phyloP scores from a whole-genome alignment of 2,113 vertebrate genomes.

The Ammodytes dubius region DNA sequence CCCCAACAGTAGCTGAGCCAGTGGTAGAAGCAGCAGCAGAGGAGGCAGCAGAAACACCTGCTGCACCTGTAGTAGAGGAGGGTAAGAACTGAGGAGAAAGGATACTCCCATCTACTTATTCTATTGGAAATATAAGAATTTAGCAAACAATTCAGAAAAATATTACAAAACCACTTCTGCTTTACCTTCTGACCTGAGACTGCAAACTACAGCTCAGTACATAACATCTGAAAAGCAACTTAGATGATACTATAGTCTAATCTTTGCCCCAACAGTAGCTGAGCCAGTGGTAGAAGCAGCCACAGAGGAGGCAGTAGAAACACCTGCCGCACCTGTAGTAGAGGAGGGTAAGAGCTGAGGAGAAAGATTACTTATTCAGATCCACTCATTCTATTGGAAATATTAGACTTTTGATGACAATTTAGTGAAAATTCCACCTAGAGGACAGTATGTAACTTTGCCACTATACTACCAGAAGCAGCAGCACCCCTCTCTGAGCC shows the following conservation, averaged over 20 bases:
- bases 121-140: not conserved
- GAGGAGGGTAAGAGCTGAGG: conserved; percentile 64
- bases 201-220: not conserved
- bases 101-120: not conserved
- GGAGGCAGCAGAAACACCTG: conserved; percentile 46
- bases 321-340: conserved; percentile 47
- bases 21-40: conserved; percentile 6
- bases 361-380: not conserved
- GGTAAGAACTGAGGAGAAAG: conserved; percentile 52
- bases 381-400: not conserved
- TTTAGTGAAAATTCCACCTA: not conserved
- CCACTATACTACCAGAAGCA: conserved; percentile 46
- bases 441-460: conserved; percentile 9
- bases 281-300: not conserved
- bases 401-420: too few species aligned
- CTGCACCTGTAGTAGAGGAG: conserved; percentile 56
- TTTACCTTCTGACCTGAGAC: not conserved
- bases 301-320: conserved; percentile 46
- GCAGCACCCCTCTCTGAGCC: conserved; percentile 41
- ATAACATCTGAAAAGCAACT: too few species aligned
- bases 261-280: conserved; percentile 52
- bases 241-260: not conserved
- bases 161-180: too few species aligned
- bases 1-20: conserved; percentile 60
- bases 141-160: too few species aligned